Evolutionary conservation across 2,113 vertebrate species (phyloP).

Genomic region (Platanista minor): DNA sequence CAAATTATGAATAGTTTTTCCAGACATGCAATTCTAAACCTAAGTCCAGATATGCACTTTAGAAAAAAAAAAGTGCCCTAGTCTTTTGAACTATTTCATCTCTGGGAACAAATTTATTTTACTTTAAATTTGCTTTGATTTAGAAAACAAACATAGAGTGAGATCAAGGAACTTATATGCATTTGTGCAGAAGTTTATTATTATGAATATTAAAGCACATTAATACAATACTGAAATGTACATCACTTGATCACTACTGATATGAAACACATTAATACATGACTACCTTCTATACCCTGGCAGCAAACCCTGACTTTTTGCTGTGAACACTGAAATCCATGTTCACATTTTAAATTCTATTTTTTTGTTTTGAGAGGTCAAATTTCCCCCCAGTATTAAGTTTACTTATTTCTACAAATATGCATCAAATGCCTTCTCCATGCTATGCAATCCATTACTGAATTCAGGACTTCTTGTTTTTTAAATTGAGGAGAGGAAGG

Average conservation of each 20-base stretch:
- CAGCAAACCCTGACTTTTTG: neutral
- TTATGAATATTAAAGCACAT: neutral
- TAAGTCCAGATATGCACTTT: constrained; percentile 63
- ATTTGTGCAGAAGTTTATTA: constrained; percentile 19
- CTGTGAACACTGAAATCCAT: neutral
- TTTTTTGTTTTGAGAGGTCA: neutral
- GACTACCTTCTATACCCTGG: neutral
- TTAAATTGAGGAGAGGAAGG: neutral
- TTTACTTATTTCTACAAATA: constrained; percentile 29
- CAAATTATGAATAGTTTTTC: constrained; percentile 73
- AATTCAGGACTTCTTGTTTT: neutral
- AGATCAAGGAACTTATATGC: neutral
- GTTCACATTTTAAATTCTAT: neutral
- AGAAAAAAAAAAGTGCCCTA: constrained; percentile 1
- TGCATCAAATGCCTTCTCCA: neutral
- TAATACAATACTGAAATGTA: neutral
- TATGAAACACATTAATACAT: neutral
- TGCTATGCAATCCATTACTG: neutral
- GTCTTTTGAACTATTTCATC: constrained; percentile 59
- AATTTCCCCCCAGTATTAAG: neutral
- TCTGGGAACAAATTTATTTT: constrained; percentile 45
- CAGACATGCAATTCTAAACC: constrained; percentile 76
- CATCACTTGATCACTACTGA: neutral
- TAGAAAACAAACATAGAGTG: neutral
- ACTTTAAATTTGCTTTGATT: constrained; percentile 57